phyloP scores from a whole-genome alignment of 2,113 vertebrate species.

The Mesocricetus auratus region DNA sequence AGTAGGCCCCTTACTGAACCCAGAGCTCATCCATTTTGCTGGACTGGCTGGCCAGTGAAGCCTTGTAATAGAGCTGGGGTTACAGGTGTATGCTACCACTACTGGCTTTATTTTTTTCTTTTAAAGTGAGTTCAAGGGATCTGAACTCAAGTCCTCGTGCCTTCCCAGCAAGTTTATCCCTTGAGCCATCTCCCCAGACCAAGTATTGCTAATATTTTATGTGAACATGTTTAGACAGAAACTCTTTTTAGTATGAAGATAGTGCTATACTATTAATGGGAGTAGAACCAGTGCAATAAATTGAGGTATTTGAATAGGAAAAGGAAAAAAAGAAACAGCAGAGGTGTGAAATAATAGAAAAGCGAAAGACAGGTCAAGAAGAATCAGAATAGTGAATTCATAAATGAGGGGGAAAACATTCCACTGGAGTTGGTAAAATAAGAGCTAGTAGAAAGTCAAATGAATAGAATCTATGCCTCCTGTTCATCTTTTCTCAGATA shows the following conservation, averaged over 20 bases:
- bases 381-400: neutral
- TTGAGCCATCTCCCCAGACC: neutral
- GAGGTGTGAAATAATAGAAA: neutral
- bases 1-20: neutral
- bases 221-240: neutral
- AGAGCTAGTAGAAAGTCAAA: neutral
- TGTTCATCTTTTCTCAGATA: neutral
- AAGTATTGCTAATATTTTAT: neutral
- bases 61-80: neutral
- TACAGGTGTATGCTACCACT: neutral
- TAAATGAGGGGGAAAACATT: neutral
- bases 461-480: neutral
- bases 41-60: neutral
- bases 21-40: neutral
- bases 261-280: neutral
- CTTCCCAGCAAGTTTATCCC: neutral
- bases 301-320: neutral
- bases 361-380: neutral
- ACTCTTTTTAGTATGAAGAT: conserved; percentile 8
- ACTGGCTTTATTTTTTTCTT: neutral
- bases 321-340: neutral
- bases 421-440: neutral
- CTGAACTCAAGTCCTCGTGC: neutral
- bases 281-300: neutral
- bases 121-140: neutral